Evolutionary conservation across 2,888 invertebrate genomes (phyloP).

Genomic region (Apoda limacodes): DNA sequence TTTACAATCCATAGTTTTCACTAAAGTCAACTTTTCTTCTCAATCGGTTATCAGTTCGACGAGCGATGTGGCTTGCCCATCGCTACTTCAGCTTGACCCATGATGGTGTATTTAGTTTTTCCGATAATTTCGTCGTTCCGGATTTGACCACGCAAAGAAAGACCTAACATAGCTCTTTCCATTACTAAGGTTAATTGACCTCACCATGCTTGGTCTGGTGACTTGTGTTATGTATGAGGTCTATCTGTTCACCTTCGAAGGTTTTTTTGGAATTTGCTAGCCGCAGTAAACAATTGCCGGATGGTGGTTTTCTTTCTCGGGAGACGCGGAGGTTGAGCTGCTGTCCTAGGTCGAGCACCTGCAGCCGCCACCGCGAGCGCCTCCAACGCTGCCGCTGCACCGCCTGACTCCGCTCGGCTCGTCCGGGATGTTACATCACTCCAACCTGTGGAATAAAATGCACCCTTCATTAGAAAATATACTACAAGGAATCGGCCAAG

Average conservation of each 20-base stretch:
- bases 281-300: conserved; percentile 93
- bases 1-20: too few species aligned
- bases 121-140: not conserved
- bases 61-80: too few species aligned
- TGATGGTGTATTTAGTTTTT: not conserved
- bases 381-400: conserved; percentile 76
- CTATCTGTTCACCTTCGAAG: conserved; percentile 75
- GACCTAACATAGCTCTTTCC: conserved; percentile 28
- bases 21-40: too few species aligned
- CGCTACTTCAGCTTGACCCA: too few species aligned
- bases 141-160: not conserved
- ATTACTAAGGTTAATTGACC: too few species aligned
- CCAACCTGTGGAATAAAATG: conserved; percentile 82
- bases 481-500: too few species aligned
- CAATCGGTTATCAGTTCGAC: too few species aligned
- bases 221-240: too few species aligned
- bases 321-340: conserved; percentile 75
- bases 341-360: conserved; percentile 36
- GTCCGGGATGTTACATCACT: conserved; percentile 80
- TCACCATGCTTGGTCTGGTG: not conserved
- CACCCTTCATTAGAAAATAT: not conserved
- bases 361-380: conserved; percentile 73
- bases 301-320: conserved; percentile 90
- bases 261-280: conserved; percentile 96
- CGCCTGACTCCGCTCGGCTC: conserved; percentile 70